Evolutionary conservation across 2,888 invertebrate species (phyloP).

Genomic region (Keiferia lycopersicella): DNA sequence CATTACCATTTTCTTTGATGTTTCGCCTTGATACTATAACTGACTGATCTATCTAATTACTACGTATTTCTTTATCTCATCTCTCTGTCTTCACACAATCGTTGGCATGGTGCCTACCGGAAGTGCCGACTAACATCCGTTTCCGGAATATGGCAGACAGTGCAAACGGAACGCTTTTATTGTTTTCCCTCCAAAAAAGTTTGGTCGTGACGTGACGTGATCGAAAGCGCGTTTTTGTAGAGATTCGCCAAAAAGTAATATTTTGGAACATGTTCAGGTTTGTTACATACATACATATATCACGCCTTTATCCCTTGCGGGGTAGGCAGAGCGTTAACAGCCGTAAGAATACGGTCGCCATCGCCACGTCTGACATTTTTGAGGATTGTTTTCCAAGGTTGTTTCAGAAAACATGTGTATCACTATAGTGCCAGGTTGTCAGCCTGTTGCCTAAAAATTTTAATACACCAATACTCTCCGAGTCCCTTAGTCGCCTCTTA

Average conservation of each 20-base stretch:
- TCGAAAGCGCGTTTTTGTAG: conserved; percentile 12
- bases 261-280: neutral
- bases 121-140: conserved; percentile 69
- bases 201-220: conserved; percentile 27
- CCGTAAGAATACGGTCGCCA: too few relatives aligned
- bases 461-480: too few relatives aligned
- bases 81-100: conserved; percentile 37
- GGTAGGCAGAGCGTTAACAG: too few relatives aligned
- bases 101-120: conserved; percentile 67
- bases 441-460: too few relatives aligned
- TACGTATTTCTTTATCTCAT: conserved; percentile 4
- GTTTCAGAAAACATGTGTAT: too few relatives aligned
- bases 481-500: too few relatives aligned
- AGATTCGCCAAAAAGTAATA: conserved; percentile 10
- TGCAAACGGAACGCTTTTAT: conserved; percentile 57
- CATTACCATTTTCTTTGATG: neutral
- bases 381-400: too few relatives aligned
- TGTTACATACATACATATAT: too few relatives aligned
- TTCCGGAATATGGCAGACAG: conserved; percentile 62
- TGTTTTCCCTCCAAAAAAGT: conserved; percentile 50
- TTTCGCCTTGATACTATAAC: neutral
- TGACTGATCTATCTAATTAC: conserved; percentile 1
- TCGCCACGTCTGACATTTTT: too few relatives aligned
- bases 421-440: too few relatives aligned
- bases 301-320: too few relatives aligned